These are phyloP conservation scores for Chloebia gouldiae DNA, from an alignment of 2,113 vertebrate genomes.

Conservation along the genomic window DNA sequence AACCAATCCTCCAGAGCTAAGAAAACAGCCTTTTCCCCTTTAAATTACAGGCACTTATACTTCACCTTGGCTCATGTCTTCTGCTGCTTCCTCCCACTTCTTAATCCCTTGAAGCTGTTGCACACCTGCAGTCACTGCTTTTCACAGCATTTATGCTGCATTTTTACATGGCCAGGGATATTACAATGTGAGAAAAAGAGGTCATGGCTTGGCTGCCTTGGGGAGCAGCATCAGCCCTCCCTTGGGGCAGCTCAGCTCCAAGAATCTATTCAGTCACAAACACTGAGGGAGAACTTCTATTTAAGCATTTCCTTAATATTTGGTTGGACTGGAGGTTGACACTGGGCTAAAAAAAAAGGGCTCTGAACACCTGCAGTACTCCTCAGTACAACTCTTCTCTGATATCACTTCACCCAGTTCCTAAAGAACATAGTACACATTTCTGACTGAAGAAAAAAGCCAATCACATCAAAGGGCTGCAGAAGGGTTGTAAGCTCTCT, in stretches of 20 bases:
- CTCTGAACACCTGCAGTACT: background rate
- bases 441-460: background rate
- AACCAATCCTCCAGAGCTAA: background rate
- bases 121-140: slow-evolving; percentile 30
- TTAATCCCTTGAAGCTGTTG: slow-evolving; percentile 29
- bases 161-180: background rate
- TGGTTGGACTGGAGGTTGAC: background rate
- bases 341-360: background rate
- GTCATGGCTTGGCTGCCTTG: background rate
- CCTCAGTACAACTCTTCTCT: background rate
- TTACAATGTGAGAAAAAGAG: background rate
- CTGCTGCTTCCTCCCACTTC: background rate
- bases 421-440: rapidly evolving
- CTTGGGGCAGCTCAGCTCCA: background rate
- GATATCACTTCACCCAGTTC: background rate
- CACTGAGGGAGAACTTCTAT: background rate
- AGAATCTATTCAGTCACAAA: background rate
- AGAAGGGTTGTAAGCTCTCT: background rate
- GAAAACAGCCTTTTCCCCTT: background rate
- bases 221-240: background rate
- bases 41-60: background rate
- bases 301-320: background rate
- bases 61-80: slow-evolving; percentile 29
- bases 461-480: background rate
- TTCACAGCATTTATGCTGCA: background rate